Evolutionary conservation across 2,113 vertebrate species (phyloP).

Genomic region (Hystrix cristata): DNA sequence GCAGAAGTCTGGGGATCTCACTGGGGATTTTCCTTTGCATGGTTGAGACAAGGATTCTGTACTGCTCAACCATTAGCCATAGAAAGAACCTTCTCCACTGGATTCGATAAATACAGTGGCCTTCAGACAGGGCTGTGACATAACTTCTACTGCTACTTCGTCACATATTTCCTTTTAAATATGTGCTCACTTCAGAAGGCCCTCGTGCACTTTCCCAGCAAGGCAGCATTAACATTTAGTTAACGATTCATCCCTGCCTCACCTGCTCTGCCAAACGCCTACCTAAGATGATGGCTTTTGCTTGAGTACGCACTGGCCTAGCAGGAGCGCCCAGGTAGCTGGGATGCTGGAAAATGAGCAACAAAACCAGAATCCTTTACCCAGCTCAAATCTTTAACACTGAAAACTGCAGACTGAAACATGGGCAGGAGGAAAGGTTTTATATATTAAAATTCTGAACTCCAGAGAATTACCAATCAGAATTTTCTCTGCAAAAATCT

Average conservation of each 20-base stretch:
- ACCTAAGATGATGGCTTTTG: conserved; percentile 16
- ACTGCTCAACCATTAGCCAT: neutral
- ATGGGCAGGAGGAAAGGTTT: neutral
- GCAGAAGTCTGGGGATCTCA: neutral
- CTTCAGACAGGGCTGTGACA: neutral
- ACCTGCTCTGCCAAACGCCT: conserved; percentile 40
- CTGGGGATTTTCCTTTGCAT: neutral
- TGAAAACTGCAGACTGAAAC: neutral
- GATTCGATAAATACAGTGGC: neutral
- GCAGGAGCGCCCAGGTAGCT: neutral
- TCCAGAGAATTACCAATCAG: conserved; percentile 1
- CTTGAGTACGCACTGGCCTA: neutral
- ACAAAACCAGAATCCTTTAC: neutral
- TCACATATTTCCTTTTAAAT: conserved; percentile 54
- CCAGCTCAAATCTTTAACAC: neutral
- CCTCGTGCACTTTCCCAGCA: neutral
- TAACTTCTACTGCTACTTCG: neutral
- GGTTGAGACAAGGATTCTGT: neutral
- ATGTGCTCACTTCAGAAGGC: neutral
- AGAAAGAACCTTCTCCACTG: neutral
- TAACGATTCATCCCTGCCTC: neutral
- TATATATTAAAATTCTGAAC: conserved; percentile 24
- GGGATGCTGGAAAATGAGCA: neutral
- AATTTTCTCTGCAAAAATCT: conserved; percentile 67
- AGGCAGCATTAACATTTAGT: neutral